Conservation (phyloP, 2,797 vertebrate genomes). For the Thamnophis elegans region DNA sequence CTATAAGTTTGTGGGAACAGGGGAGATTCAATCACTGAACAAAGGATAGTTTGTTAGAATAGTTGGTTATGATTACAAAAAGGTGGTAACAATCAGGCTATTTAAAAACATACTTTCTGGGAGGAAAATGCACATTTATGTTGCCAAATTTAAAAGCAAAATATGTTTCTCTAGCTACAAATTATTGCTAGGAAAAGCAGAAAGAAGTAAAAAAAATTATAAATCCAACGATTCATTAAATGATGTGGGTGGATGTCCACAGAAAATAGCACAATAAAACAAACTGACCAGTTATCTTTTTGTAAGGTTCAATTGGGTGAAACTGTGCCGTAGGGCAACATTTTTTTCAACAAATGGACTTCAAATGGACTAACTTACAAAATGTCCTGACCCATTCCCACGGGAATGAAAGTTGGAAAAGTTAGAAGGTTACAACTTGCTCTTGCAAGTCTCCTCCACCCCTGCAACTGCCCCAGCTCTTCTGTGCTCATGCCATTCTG, state of each 20-base stretch:
- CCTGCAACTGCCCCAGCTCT: neutral
- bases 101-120: constrained; percentile 62
- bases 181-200: constrained; percentile 23
- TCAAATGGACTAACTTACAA: neutral
- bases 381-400: neutral
- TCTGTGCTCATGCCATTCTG: neutral
- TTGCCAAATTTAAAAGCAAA: constrained; percentile 55
- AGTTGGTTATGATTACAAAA: constrained; percentile 74
- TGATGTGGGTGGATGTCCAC: neutral
- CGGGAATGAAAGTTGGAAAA: neutral
- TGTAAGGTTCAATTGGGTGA: neutral
- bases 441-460: neutral
- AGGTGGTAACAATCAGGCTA: constrained; percentile 62
- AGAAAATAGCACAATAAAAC: neutral
- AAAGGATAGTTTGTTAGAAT: constrained; percentile 78
- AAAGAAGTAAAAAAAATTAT: constrained; percentile 6
- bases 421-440: neutral
- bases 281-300: neutral
- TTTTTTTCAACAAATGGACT: neutral
- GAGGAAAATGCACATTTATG: constrained; percentile 62
- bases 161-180: constrained; percentile 52
- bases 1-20: constrained; percentile 73
- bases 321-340: neutral
- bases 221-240: neutral
- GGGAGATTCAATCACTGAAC: constrained; percentile 65